Evolutionary conservation across 1,140 invertebrate genomes (phyloP).

Genomic region (Drosophila biarmipes): DNA sequence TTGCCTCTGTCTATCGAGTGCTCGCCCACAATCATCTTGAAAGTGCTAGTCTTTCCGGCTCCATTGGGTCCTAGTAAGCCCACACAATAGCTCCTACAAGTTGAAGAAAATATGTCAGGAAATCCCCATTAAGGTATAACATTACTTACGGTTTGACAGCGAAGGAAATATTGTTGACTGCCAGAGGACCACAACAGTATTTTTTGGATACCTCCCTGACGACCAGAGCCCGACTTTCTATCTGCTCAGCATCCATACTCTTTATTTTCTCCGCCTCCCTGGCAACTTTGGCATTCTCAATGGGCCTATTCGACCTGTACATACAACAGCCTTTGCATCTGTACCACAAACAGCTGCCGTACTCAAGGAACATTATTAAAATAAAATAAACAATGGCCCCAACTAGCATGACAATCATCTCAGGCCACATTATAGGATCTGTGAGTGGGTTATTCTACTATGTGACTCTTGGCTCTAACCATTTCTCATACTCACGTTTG

Average conservation of each 20-base stretch:
- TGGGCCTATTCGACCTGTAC: background rate
- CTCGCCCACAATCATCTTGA: slow-evolving; percentile 94
- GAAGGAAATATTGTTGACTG: slow-evolving; percentile 87
- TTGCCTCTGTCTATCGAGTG: slow-evolving; percentile 85
- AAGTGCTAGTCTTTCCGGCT: slow-evolving; percentile 92
- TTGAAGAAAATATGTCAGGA: no score
- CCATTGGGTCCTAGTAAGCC: slow-evolving; percentile 95
- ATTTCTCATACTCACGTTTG: background rate
- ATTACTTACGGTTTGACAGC: slow-evolving; percentile 6
- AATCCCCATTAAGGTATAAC: background rate
- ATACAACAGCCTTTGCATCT: background rate
- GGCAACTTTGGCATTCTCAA: slow-evolving; percentile 2
- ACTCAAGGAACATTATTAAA: slow-evolving; percentile 6
- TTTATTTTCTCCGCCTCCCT: background rate
- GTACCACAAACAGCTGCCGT: slow-evolving; percentile 1
- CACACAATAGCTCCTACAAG: slow-evolving; percentile 89
- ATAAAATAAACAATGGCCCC: background rate
- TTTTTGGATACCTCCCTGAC: background rate
- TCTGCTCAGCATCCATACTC: background rate
- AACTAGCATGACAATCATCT: background rate
- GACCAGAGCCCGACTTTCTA: slow-evolving; percentile 5
- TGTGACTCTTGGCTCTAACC: background rate
- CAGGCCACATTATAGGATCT: slow-evolving; percentile 1
- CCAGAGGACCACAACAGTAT: slow-evolving; percentile 54
- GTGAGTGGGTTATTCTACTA: background rate